Evolutionary conservation across 30 jellyfish, hydroid and myxozoan genomes (phyloP).

Genomic region (Catostylus mosaicus): DNA sequence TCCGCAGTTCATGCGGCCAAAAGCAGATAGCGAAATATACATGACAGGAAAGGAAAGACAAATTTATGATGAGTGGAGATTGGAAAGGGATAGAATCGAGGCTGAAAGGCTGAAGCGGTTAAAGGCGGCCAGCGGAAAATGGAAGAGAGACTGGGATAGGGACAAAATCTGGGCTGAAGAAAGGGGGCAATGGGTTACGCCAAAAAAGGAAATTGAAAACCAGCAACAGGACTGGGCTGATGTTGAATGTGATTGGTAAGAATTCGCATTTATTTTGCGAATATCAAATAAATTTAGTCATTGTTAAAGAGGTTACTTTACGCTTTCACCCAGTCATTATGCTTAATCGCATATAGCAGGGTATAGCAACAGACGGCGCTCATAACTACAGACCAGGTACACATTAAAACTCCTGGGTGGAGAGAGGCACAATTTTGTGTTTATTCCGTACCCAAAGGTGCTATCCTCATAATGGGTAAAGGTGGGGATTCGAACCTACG

Average conservation of each 20-base stretch:
- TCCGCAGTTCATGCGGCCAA: neutral
- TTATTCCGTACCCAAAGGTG: too few species aligned
- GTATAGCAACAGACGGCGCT: too few species aligned
- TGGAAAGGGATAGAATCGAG: constrained; percentile 34
- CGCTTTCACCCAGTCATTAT: too few species aligned
- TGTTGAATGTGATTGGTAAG: neutral
- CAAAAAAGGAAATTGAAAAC: neutral
- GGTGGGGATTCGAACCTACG: too few species aligned
- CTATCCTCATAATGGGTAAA: too few species aligned
- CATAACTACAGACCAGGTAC: too few species aligned
- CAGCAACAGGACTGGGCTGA: neutral
- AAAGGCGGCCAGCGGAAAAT: constrained; percentile 27
- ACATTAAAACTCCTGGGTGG: too few species aligned
- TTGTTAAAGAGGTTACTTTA: too few species aligned
- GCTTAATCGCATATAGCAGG: too few species aligned
- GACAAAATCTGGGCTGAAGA: constrained; percentile 17
- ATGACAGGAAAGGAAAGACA: constrained; percentile 32
- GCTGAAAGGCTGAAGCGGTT: constrained; percentile 17
- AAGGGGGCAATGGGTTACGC: constrained; percentile 19
- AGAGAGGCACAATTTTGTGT: too few species aligned
- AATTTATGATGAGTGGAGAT: constrained; percentile 11
- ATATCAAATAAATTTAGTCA: neutral
- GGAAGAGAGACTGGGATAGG: constrained; percentile 47
- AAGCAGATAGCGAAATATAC: neutral
- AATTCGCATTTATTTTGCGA: neutral